Evolutionary conservation across 2,888 invertebrate species (phyloP).

Genomic region (Lepidonotus clava): DNA sequence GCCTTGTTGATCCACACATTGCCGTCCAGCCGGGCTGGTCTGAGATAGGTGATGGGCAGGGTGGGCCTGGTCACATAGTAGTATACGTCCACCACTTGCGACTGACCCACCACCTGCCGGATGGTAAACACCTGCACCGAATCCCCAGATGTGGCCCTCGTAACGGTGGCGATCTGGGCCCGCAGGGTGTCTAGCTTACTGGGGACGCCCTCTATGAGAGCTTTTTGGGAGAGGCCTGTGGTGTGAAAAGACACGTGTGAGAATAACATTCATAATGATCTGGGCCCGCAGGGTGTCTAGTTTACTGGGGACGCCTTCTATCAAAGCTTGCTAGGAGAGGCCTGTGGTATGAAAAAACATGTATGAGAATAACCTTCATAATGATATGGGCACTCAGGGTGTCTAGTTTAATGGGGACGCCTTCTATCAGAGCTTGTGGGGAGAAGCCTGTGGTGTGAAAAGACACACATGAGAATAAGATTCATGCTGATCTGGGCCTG

Average conservation of each 20-base stretch:
- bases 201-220: constrained; percentile 85
- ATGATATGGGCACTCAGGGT: no score
- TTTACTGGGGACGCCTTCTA: no score
- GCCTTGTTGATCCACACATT: constrained; percentile 84
- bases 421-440: no score
- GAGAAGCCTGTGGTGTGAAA: no score
- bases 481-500: no score
- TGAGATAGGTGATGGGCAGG: not conserved
- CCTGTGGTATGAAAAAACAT: no score
- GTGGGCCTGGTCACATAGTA: not conserved
- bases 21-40: constrained; percentile 95
- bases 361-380: no score
- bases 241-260: not conserved
- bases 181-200: not conserved
- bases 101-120: not conserved
- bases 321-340: no score
- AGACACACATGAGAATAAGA: no score
- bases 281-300: no score
- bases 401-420: no score
- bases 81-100: not conserved
- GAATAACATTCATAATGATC: no score
- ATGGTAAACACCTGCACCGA: not conserved
- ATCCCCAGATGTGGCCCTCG: not conserved
- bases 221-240: constrained; percentile 93
- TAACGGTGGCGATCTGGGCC: not conserved